These are phyloP conservation scores for Sturnus vulgaris DNA, from an alignment of 2,113 vertebrate species.

Conservation along the genomic window DNA sequence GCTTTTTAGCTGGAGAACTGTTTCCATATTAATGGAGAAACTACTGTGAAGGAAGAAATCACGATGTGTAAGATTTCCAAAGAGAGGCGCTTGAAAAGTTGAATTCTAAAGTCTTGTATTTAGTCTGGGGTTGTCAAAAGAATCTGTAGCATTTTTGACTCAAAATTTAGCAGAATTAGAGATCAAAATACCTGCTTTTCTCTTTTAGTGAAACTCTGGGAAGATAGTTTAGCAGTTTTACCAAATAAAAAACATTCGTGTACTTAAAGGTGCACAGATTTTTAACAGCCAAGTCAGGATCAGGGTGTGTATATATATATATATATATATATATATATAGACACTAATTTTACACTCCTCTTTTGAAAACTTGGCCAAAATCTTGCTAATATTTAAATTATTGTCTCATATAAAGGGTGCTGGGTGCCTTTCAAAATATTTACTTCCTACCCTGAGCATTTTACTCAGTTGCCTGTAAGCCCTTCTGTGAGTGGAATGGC, in stretches of 20 bases:
- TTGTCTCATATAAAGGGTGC: background rate
- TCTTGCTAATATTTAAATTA: background rate
- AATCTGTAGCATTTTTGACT: background rate
- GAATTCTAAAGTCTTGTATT: background rate
- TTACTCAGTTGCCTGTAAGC: background rate
- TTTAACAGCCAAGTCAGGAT: background rate
- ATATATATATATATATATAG: too few relatives aligned
- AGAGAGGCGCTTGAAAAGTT: background rate
- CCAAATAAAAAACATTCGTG: background rate
- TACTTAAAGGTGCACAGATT: background rate
- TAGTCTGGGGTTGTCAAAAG: conserved; percentile 9
- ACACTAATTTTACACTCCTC: background rate
- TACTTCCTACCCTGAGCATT: background rate
- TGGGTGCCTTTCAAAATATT: background rate
- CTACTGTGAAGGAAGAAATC: conserved; percentile 25
- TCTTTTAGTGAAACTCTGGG: background rate
- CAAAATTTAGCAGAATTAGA: background rate
- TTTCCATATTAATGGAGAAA: conserved; percentile 44
- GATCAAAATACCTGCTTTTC: background rate
- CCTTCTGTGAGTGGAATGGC: background rate
- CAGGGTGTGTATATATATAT: background rate
- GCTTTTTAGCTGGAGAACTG: conserved; percentile 30
- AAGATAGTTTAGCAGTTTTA: background rate
- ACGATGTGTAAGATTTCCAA: conserved; percentile 7
- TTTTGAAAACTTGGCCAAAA: background rate